These are phyloP conservation scores for Oryzias sinensis DNA, from an alignment of 2,797 vertebrate genomes.

Conservation along the genomic window DNA sequence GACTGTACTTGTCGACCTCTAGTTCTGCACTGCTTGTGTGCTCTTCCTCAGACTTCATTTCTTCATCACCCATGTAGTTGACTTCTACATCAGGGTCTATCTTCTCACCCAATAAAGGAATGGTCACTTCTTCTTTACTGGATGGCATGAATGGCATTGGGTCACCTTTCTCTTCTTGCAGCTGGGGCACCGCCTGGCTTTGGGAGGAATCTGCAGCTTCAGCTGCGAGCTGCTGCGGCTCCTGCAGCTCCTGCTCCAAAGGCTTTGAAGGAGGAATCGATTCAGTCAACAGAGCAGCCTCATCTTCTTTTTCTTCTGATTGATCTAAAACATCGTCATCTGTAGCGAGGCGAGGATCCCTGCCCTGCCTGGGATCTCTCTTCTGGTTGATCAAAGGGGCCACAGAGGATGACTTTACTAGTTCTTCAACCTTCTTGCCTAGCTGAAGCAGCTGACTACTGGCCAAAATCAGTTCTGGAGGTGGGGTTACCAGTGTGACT, in stretches of 20 bases:
- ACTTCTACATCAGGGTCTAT: conserved; percentile 77
- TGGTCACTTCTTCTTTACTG: conserved; percentile 67
- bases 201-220: conserved; percentile 36
- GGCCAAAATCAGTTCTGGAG: conserved; percentile 78
- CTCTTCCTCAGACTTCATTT: conserved; percentile 49
- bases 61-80: conserved; percentile 64
- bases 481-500: conserved; percentile 83
- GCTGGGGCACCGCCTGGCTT: conserved; percentile 27
- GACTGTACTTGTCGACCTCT: conserved; percentile 74
- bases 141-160: conserved; percentile 65
- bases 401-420: conserved; percentile 71
- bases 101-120: conserved; percentile 81
- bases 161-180: conserved; percentile 66
- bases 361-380: conserved; percentile 85
- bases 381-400: conserved; percentile 79
- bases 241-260: conserved; percentile 29
- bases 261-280: conserved; percentile 42
- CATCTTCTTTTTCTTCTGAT: conserved; percentile 62
- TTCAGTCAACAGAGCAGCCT: conserved; percentile 42
- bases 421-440: conserved; percentile 81
- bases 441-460: conserved; percentile 83
- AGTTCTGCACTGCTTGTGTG: conserved; percentile 56
- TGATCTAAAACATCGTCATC: conserved; percentile 59
- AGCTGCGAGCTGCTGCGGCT: conserved; percentile 8
- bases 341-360: conserved; percentile 86